Conservation (phyloP, 2,797 vertebrate genomes). For the Myripristis murdjan region DNA sequence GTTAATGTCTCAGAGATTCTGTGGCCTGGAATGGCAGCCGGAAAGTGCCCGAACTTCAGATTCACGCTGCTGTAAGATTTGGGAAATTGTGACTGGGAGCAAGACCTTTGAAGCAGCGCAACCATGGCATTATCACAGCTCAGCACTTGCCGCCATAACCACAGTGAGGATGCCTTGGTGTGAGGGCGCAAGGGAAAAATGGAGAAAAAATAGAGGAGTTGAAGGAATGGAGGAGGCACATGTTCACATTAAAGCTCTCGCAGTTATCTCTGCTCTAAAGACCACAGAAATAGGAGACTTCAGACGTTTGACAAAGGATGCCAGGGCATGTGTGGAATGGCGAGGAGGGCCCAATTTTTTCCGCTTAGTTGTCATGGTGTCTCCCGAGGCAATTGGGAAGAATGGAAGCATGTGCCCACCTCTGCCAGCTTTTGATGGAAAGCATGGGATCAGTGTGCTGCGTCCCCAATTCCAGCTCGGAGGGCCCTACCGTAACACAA, state of each 20-base stretch:
- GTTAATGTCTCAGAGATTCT: slow-evolving; percentile 37
- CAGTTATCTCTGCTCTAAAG: slow-evolving; percentile 66
- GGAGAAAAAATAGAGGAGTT: slow-evolving; percentile 30
- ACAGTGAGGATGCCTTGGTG: slow-evolving; percentile 45
- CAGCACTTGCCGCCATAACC: slow-evolving; percentile 50
- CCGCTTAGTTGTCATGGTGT: slow-evolving; percentile 87
- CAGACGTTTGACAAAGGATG: slow-evolving; percentile 76
- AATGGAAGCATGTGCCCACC: slow-evolving; percentile 78
- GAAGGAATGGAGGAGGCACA: slow-evolving; percentile 47
- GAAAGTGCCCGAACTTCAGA: slow-evolving; percentile 26
- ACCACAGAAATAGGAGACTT: slow-evolving; percentile 59
- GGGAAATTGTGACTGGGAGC: slow-evolving; percentile 54
- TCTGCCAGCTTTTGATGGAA: slow-evolving; percentile 71
- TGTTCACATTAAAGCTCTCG: slow-evolving; percentile 67
- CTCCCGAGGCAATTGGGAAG: slow-evolving; percentile 75
- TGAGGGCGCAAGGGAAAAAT: slow-evolving; percentile 27
- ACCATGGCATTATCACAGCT: slow-evolving; percentile 60
- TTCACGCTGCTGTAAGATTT: slow-evolving; percentile 19
- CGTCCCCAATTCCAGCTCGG: slow-evolving; percentile 35
- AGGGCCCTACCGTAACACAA: slow-evolving; percentile 47
- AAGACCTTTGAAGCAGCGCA: slow-evolving; percentile 63
- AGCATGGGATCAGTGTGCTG: slow-evolving; percentile 55
- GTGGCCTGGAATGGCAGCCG: slow-evolving; percentile 33
- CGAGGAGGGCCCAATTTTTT: slow-evolving; percentile 75
- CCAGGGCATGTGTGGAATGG: slow-evolving; percentile 81